Conservation (phyloP, 2,113 vertebrate genomes). For the Myodes glareolus region DNA sequence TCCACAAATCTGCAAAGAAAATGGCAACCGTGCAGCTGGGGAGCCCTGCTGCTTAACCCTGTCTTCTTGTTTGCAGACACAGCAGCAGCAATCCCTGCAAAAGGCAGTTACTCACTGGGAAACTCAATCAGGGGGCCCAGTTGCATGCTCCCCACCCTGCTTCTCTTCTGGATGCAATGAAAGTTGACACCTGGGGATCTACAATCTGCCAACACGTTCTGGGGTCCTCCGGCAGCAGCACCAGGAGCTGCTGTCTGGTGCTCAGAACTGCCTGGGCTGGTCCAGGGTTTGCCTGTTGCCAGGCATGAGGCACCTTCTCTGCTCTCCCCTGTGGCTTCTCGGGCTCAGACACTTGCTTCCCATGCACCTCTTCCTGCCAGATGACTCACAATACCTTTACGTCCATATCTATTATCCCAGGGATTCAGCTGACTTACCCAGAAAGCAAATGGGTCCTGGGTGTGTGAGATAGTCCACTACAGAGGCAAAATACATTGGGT, state of each 20-base stretch:
- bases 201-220: neutral
- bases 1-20: neutral
- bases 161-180: neutral
- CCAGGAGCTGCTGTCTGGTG: neutral
- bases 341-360: neutral
- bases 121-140: neutral
- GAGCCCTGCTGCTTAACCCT: neutral
- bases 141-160: neutral
- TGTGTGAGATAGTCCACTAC: neutral
- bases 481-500: neutral
- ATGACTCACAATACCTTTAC: neutral
- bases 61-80: neutral
- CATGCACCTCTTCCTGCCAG: neutral
- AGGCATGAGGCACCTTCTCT: neutral
- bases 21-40: rapidly evolving
- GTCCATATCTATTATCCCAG: neutral
- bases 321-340: neutral
- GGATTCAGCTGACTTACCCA: neutral
- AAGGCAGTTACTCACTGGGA: neutral
- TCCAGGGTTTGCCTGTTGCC: neutral
- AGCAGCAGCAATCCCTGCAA: neutral
- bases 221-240: neutral
- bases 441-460: neutral
- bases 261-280: neutral
- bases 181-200: neutral